Evolutionary conservation across 2,888 invertebrate species (phyloP).

Genomic region (Polia nebulosa): DNA sequence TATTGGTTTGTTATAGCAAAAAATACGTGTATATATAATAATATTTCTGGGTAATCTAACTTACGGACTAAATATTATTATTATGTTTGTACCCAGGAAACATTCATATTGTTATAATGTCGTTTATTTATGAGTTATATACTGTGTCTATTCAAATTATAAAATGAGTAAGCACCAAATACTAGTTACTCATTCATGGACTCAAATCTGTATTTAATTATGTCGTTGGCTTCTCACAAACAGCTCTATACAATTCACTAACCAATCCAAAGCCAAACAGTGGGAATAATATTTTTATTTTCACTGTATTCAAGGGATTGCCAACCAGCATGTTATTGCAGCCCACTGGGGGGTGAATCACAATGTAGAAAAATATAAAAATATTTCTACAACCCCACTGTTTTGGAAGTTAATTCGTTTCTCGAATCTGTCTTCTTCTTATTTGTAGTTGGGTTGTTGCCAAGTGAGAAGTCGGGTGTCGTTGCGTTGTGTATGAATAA

Average conservation of each 20-base stretch:
- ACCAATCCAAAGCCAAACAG: conserved; percentile 70
- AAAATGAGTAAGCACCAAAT: no score
- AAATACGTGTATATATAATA: no score
- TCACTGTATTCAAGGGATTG: conserved; percentile 76
- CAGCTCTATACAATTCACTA: conserved; percentile 64
- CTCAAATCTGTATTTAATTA: background rate
- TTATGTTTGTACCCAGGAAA: no score
- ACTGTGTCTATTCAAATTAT: no score
- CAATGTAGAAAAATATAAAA: conserved; percentile 77
- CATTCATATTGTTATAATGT: no score
- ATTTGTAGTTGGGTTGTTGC: conserved; percentile 72
- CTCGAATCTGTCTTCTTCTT: conserved; percentile 76
- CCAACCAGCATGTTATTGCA: conserved; percentile 81
- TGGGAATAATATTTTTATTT: conserved; percentile 79
- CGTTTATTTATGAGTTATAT: no score
- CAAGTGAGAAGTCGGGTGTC: conserved; percentile 64
- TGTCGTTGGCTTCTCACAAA: background rate
- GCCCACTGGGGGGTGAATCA: conserved; percentile 66
- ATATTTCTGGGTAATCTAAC: no score
- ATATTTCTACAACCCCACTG: conserved; percentile 71
- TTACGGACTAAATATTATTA: no score
- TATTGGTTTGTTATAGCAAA: no score
- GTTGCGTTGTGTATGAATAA: conserved; percentile 49
- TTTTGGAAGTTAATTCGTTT: conserved; percentile 73
- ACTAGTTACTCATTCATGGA: no score